phyloP scores from a whole-genome alignment of 2,797 vertebrate species.

The Eulemur mongoz region DNA sequence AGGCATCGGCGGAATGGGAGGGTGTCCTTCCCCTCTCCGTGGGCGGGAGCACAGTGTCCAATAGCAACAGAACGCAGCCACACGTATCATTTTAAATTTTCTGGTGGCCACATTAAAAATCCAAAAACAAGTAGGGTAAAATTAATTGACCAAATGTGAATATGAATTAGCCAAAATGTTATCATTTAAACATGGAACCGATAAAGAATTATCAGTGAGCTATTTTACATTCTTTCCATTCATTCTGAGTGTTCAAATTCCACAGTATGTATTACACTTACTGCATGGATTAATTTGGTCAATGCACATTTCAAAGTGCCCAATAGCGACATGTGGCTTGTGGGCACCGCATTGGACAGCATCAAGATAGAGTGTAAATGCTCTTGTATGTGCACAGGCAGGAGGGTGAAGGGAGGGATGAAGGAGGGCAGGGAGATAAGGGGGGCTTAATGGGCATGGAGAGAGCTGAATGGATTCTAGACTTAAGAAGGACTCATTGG shows the following conservation, averaged over 20 bases:
- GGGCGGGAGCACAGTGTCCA: neutral
- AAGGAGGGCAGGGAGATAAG: neutral
- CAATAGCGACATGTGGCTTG: neutral
- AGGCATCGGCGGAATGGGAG: neutral
- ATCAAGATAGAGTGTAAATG: neutral
- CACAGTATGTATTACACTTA: neutral
- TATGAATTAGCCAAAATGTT: neutral
- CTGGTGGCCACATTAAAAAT: neutral
- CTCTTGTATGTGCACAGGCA: neutral
- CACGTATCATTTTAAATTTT: neutral
- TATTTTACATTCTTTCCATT: neutral
- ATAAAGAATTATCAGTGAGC: neutral
- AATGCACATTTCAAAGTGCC: neutral
- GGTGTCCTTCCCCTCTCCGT: neutral
- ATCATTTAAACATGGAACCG: neutral
- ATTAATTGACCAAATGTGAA: neutral
- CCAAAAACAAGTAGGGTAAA: neutral
- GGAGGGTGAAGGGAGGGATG: rapidly evolving
- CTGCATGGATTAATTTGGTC: neutral
- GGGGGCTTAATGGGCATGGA: neutral
- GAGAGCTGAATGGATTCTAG: neutral
- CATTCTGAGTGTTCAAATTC: neutral
- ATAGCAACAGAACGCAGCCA: neutral
- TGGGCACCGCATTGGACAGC: neutral
- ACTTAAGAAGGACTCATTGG: neutral